Percentiles rank a stretch among this genome's conserved stretches.
Evolutionary conservation across 2,888 invertebrate genomes (phyloP).

Genomic region (Rotaria socialis): DNA sequence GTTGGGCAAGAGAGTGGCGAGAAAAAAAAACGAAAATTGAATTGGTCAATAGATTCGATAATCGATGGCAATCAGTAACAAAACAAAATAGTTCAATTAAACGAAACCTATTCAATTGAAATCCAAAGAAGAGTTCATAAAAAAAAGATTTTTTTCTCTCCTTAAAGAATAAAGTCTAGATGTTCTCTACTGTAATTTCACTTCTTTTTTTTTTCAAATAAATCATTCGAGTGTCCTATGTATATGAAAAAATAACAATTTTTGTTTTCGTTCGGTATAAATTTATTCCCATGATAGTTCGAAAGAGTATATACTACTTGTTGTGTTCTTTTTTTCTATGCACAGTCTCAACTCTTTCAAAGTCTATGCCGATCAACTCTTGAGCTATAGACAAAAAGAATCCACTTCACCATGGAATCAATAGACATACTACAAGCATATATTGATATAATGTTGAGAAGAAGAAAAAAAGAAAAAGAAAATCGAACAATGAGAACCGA

Average conservation of each 20-base stretch:
- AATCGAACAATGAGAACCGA: conserved; percentile 6
- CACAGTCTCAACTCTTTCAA: neutral
- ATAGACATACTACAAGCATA: neutral
- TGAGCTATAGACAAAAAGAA: neutral
- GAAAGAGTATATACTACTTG: neutral
- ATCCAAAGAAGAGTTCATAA: neutral
- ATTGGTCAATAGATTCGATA: neutral
- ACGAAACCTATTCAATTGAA: neutral
- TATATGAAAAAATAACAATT: neutral
- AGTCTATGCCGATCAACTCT: neutral
- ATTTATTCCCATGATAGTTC: neutral
- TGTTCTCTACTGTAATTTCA: too few species aligned
- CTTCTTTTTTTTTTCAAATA: too few species aligned
- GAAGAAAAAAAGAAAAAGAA: neutral
- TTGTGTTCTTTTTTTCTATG: neutral
- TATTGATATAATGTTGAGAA: neutral
- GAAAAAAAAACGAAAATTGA: conserved; percentile 9
- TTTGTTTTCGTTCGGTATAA: neutral
- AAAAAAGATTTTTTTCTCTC: too few species aligned
- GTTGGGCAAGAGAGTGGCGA: conserved; percentile 27
- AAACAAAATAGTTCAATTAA: neutral
- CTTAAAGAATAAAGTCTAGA: too few species aligned
- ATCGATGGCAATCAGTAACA: neutral
- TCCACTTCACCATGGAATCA: neutral
- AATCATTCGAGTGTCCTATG: too few species aligned